Conservation (phyloP, 1,140 invertebrate species). For the Philaenus spumarius region DNA sequence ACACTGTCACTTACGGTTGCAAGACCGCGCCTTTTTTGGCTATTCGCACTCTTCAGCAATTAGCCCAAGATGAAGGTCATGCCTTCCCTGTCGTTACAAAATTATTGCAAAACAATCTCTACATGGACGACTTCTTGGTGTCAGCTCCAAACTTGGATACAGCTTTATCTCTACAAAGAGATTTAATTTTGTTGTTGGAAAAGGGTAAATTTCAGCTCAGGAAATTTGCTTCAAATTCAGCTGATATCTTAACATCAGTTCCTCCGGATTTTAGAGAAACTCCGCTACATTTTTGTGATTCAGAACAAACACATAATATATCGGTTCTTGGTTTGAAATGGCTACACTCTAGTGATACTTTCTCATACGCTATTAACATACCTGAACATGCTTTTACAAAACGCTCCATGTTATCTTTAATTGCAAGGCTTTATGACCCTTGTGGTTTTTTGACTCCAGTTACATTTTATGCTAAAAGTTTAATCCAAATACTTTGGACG, state of each 20-base stretch:
- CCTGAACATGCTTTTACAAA: too few species aligned
- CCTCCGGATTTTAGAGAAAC: not conserved
- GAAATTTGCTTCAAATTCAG: not conserved
- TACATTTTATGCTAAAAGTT: not conserved
- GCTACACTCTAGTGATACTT: not conserved
- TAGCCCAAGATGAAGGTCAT: not conserved
- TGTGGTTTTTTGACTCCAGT: not conserved
- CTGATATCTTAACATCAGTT: not conserved
- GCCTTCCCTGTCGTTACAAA: too few species aligned
- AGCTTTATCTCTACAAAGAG: not conserved
- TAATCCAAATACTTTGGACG: not conserved
- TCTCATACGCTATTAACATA: not conserved
- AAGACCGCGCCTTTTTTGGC: not conserved
- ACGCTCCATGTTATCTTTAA: not conserved
- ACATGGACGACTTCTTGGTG: not conserved
- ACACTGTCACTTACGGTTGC: not conserved
- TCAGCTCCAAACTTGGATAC: too few species aligned
- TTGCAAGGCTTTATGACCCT: conserved; percentile 1
- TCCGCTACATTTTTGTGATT: not conserved
- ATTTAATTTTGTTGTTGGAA: not conserved
- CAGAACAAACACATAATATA: not conserved
- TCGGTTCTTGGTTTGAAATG: not conserved
- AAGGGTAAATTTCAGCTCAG: not conserved
- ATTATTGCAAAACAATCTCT: not conserved
- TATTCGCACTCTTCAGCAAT: not conserved